These are phyloP conservation scores for Dendronephthya gigantea DNA, from an alignment of 64 coral and sea anemone genomes.

Conservation along the genomic window DNA sequence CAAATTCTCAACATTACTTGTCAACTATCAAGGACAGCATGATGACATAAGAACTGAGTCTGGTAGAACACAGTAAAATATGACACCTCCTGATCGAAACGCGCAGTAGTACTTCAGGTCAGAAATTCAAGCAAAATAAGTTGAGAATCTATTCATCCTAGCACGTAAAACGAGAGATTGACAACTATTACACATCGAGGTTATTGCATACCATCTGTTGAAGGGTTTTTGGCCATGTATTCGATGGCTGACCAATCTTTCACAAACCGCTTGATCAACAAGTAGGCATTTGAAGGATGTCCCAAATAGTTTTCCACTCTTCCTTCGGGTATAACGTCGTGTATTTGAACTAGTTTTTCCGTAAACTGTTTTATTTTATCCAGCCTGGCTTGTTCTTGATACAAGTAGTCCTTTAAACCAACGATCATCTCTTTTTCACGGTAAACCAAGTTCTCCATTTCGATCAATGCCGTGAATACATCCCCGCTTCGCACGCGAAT, in stretches of 20 bases:
- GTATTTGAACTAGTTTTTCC: conserved; percentile 48
- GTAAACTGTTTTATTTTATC: conserved; percentile 47
- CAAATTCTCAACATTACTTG: too few relatives aligned
- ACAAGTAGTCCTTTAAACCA: conserved; percentile 45
- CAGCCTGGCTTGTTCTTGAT: conserved; percentile 45
- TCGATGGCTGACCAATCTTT: conserved; percentile 59
- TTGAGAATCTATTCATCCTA: too few relatives aligned
- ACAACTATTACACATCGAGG: not conserved
- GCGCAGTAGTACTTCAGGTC: too few relatives aligned
- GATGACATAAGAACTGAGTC: too few relatives aligned
- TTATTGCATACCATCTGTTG: conserved; percentile 52
- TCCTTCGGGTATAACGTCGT: conserved; percentile 17
- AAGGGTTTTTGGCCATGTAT: conserved; percentile 39
- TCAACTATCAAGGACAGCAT: too few relatives aligned
- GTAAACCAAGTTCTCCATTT: conserved; percentile 71
- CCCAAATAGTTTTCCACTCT: conserved; percentile 39
- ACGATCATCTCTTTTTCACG: conserved; percentile 65
- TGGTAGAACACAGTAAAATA: too few relatives aligned
- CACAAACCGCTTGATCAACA: conserved; percentile 72
- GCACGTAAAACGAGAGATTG: too few relatives aligned
- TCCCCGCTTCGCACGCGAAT: conserved; percentile 25
- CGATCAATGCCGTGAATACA: conserved; percentile 77
- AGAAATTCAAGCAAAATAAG: too few relatives aligned
- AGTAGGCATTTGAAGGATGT: conserved; percentile 82
- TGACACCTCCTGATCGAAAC: too few relatives aligned